phyloP scores from a whole-genome alignment of 1,140 invertebrate genomes.

The Drosophila hydei region DNA sequence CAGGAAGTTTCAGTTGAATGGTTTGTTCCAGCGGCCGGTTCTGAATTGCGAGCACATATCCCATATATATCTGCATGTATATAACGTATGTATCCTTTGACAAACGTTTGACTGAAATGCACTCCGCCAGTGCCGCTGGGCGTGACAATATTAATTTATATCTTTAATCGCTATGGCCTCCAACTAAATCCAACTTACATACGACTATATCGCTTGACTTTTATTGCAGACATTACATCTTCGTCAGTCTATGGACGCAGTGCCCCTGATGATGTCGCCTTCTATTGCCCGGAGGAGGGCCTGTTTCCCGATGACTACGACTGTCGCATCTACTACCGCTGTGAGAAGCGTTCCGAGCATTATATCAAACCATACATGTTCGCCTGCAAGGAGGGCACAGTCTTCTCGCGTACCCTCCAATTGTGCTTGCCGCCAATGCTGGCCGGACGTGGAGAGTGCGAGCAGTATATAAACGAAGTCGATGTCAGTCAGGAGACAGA shows the following conservation, averaged over 20 bases:
- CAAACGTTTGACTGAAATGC: conserved; percentile 9
- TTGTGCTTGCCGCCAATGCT: conserved; percentile 75
- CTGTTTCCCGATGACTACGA: conserved; percentile 87
- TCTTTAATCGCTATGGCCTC: conserved; percentile 28
- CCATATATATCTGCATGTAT: conserved; percentile 1
- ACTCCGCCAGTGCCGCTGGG: conserved; percentile 3
- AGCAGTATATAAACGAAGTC: conserved; percentile 72
- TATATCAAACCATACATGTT: conserved; percentile 84
- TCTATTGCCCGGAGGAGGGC: conserved; percentile 86
- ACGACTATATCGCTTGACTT: conserved; percentile 30
- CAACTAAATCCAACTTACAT: conserved; percentile 20
- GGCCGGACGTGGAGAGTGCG: conserved; percentile 78
- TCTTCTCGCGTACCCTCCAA: conserved; percentile 72
- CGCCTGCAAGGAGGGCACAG: conserved; percentile 84
- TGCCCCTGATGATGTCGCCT: conserved; percentile 41
- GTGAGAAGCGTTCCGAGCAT: conserved; percentile 82
- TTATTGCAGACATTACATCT: conserved; percentile 65
- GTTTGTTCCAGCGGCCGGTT: conserved; percentile 76
- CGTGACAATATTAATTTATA: conserved; percentile 48
- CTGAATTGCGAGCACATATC: conserved; percentile 52
- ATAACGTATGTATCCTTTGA: conserved; percentile 6
- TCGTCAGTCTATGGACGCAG: conserved; percentile 41
- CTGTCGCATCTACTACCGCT: conserved; percentile 86
- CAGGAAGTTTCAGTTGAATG: conserved; percentile 81
- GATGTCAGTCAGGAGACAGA: conserved; percentile 49